Evolutionary conservation across 1,140 invertebrate genomes (phyloP).

Genomic region (Drosophila fuyamai): DNA sequence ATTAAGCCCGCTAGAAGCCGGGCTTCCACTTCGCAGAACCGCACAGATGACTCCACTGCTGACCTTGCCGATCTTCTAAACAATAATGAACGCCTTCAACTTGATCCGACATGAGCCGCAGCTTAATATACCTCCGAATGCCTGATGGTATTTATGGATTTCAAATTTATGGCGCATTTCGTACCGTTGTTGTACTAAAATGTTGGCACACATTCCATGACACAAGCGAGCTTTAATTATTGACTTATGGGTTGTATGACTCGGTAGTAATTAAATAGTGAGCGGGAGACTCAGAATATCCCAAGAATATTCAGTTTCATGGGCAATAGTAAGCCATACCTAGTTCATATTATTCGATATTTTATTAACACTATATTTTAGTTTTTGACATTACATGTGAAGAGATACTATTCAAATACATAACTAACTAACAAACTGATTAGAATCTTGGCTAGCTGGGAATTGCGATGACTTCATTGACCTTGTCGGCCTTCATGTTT

Average conservation of each 20-base stretch:
- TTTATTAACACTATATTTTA: too few species aligned
- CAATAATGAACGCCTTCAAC: conserved; percentile 41
- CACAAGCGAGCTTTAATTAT: not conserved
- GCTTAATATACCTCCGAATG: conserved; percentile 2
- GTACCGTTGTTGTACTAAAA: conserved; percentile 1
- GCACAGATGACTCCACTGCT: conserved; percentile 31
- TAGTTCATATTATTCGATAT: too few species aligned
- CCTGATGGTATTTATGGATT: conserved; percentile 7
- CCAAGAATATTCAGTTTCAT: too few species aligned
- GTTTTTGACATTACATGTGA: too few species aligned
- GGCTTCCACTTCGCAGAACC: not conserved
- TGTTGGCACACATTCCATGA: not conserved
- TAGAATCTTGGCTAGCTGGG: conserved; percentile 17
- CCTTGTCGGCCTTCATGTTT: conserved; percentile 45
- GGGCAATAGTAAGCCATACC: too few species aligned
- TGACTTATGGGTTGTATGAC: not conserved
- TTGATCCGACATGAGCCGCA: conserved; percentile 34
- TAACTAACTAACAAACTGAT: not conserved
- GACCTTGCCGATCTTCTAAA: conserved; percentile 36
- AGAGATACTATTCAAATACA: too few species aligned
- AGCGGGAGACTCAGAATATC: too few species aligned
- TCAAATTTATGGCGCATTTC: conserved; percentile 2
- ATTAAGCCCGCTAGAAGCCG: conserved; percentile 35
- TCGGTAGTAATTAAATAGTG: too few species aligned
- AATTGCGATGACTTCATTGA: conserved; percentile 70